phyloP scores from a whole-genome alignment of 2,797 vertebrate genomes.

The Perodicticus potto region DNA sequence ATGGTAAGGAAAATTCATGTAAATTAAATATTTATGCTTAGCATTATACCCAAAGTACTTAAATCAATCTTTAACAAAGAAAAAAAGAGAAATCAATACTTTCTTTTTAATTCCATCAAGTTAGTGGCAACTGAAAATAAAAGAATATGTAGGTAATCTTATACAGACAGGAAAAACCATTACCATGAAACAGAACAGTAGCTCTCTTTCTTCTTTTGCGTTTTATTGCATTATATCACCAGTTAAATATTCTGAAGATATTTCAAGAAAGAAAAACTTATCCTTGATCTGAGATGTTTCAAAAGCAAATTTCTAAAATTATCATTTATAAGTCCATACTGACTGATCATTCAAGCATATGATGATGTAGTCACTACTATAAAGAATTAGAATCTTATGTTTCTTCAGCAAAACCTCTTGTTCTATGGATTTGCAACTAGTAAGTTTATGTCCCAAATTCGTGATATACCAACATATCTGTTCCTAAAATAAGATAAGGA shows the following conservation, averaged over 20 bases:
- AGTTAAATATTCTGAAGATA: constrained; percentile 61
- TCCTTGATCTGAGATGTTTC: constrained; percentile 38
- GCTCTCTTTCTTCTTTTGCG: constrained; percentile 13
- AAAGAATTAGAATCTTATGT: not conserved
- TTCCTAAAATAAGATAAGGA: constrained; percentile 25
- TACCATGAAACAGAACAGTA: not conserved
- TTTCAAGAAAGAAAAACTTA: constrained; percentile 28
- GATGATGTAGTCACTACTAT: not conserved
- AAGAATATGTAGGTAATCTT: constrained; percentile 26
- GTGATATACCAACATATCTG: not conserved
- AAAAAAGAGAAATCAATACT: constrained; percentile 56
- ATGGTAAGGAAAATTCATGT: constrained; percentile 78
- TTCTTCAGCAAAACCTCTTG: not conserved
- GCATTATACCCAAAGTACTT: constrained; percentile 80
- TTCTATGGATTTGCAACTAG: not conserved
- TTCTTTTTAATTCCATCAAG: constrained; percentile 68
- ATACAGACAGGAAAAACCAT: constrained; percentile 48
- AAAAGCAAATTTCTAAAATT: constrained; percentile 52
- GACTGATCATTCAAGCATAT: not conserved
- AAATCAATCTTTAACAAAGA: constrained; percentile 80
- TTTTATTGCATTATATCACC: not conserved
- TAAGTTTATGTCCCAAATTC: not conserved
- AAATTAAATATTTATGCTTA: constrained; percentile 84
- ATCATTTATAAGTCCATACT: constrained; percentile 29
- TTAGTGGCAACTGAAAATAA: constrained; percentile 64